phyloP scores from a whole-genome alignment of 2,113 vertebrate genomes.

The Chlorodrepanis virens region DNA sequence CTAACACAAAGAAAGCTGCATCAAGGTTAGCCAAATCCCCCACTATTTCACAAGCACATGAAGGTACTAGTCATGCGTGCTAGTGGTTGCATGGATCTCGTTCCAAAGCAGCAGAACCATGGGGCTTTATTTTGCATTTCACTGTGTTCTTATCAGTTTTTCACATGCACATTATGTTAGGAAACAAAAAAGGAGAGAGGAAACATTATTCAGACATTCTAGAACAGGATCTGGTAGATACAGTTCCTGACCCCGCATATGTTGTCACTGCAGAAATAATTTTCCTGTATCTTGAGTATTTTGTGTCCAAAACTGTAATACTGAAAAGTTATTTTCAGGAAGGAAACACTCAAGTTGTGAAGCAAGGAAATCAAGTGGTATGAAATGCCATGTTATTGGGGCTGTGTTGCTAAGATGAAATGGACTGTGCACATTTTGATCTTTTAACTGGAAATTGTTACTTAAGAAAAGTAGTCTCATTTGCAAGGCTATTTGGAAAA shows the following conservation, averaged over 20 bases:
- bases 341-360: not conserved
- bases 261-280: not conserved
- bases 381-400: not conserved
- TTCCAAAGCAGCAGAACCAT: not conserved
- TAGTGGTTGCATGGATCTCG: not conserved
- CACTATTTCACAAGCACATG: not conserved
- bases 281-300: not conserved
- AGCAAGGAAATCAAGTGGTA: not conserved
- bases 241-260: not conserved
- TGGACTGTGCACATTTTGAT: not conserved
- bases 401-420: not conserved
- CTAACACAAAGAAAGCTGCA: not conserved
- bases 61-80: not conserved
- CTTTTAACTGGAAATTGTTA: not conserved
- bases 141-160: not conserved
- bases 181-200: not conserved
- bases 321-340: not conserved
- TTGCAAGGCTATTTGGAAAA: not conserved
- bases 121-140: accelerated
- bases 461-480: not conserved
- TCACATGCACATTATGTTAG: not conserved
- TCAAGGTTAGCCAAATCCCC: not conserved
- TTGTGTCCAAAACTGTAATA: not conserved
- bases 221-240: not conserved
- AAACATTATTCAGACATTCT: not conserved